Evolutionary conservation across 2,797 vertebrate genomes (phyloP).

Genomic region (Hydrolagus colliei): DNA sequence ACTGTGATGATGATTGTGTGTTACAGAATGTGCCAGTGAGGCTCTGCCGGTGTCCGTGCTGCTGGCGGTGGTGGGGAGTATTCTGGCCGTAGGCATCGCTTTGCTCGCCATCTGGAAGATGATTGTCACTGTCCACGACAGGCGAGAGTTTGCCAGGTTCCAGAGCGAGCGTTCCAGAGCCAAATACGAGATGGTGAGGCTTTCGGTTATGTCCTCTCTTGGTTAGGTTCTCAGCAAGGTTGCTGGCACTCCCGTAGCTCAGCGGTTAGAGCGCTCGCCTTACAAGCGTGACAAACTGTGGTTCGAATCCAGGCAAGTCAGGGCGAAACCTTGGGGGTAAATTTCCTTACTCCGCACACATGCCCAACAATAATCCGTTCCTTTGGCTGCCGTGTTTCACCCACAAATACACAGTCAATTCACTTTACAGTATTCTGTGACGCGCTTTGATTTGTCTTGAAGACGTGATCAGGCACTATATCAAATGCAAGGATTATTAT

Average conservation of each 20-base stretch:
- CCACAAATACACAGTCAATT: no score
- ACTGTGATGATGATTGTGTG: no score
- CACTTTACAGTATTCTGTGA: no score
- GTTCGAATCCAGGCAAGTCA: neutral
- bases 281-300: no score
- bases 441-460: no score
- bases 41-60: conserved; percentile 73
- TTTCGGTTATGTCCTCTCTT: neutral
- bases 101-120: conserved; percentile 85
- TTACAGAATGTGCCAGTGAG: conserved; percentile 70
- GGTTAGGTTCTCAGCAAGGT: neutral
- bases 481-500: no score
- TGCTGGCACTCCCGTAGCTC: neutral
- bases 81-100: conserved; percentile 60
- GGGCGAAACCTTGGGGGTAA: neutral
- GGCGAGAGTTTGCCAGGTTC: conserved; percentile 82
- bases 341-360: neutral
- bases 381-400: no score
- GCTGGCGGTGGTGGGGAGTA: conserved; percentile 66
- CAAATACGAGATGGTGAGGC: conserved; percentile 88
- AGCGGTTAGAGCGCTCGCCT: neutral
- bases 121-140: conserved; percentile 85
- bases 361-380: no score
- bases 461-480: no score
- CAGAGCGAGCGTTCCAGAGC: conserved; percentile 84